Evolutionary conservation across 2,797 vertebrate species (phyloP), one percentile per base, ranked within the genome.

Genomic region (Limnodromus scolopaceus): DNA sequence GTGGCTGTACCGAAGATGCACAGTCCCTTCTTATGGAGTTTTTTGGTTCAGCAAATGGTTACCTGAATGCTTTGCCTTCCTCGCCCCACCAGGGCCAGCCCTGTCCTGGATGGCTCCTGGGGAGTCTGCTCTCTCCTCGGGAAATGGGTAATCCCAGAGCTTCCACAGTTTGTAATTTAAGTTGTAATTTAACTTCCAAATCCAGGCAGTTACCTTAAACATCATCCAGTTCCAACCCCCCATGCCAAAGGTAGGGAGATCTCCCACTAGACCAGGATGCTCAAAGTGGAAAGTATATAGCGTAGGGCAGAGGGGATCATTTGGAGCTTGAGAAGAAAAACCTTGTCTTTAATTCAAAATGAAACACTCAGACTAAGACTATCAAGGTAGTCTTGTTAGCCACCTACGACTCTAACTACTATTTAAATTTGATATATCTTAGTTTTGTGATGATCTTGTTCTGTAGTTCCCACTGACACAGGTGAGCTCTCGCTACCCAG

Each of bases 401-500:
- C 88, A 23, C 27, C 34, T 22, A 36, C 10, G 19, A 0, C 14
- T 1, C 13, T 9, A 55, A 17, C 55, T 49, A 2, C 32, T 8
- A 30, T n/a, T 61, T 5, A 28, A 65, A 74, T 54, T 2, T 2
- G 5, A 5, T 53, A 11, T 2, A 45, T 25, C 57, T 30, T 3
- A 15, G 23, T 1, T 16, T 6, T 70, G 14, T 3, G 3, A 28
- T 32, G 61, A 13, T 36, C 82, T 71, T 53, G 28, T 27, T 34
- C 43, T 6, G 24, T 2, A 25, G 16, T 28, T 76, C 15, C 3
- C 43, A 49, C 10, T 61, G 20, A 13, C 51, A 66, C 75, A 48
- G 61, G 20, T 3, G 16, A 71, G 48, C 7, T 63, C 48, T 13
- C 1, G 0, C 22, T 8, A 2, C 24, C 10, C 41, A 2, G 36